A percentile compares a stretch with the other conserved stretches of the same genome.
phyloP scores from a whole-genome alignment of 2,888 invertebrate species.

The Trissonchulus sp. region DNA sequence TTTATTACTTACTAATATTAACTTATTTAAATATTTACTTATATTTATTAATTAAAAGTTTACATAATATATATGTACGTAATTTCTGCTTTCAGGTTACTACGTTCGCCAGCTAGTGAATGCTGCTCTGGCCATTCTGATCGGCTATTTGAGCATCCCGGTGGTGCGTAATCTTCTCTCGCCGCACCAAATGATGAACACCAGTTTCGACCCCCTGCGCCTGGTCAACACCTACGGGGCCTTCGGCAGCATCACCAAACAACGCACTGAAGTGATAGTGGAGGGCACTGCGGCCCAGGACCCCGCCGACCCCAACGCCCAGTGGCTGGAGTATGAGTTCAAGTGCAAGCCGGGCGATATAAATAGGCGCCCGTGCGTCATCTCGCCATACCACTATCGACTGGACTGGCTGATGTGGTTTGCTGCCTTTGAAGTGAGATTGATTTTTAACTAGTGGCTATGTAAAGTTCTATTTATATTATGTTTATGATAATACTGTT shows the following conservation, averaged over 20 bases:
- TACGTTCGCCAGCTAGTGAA: constrained; percentile 46
- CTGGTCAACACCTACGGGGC: constrained; percentile 57
- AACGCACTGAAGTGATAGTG: constrained; percentile 54
- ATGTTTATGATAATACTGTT: too few relatives aligned
- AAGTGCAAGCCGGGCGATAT: constrained; percentile 56
- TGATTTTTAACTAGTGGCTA: too few relatives aligned
- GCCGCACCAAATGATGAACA: constrained; percentile 54
- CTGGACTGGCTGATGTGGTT: constrained; percentile 57
- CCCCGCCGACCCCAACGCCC: constrained; percentile 44
- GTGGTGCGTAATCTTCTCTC: constrained; percentile 55
- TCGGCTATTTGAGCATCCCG: constrained; percentile 55
- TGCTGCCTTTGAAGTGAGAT: constrained; percentile 56
- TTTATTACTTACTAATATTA: too few relatives aligned
- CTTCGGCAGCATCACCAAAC: constrained; percentile 55
- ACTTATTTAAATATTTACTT: too few relatives aligned
- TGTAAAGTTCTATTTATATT: too few relatives aligned
- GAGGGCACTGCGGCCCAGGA: constrained; percentile 51
- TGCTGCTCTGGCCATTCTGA: constrained; percentile 46
- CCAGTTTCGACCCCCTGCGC: constrained; percentile 55
- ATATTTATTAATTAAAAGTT: too few relatives aligned
- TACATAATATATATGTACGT: too few relatives aligned
- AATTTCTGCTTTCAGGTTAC: constrained; percentile 41
- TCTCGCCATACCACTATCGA: constrained; percentile 56
- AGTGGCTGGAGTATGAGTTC: constrained; percentile 56
- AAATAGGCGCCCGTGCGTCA: constrained; percentile 52